Evolutionary conservation across 2,888 invertebrate species (phyloP).

Genomic region (Archaeoteleia sp.): DNA sequence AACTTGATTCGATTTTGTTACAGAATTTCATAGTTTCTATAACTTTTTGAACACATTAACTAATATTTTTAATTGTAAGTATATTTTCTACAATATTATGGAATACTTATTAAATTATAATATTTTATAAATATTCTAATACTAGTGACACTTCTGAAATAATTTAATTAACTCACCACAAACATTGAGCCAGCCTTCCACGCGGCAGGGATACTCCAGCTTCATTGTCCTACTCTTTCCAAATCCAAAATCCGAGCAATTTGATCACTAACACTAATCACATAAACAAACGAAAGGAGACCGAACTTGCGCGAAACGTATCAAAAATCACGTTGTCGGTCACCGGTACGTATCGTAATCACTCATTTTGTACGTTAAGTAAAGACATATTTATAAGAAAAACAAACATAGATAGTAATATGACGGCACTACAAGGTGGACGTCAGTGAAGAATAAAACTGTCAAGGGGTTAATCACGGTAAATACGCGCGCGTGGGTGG

Average conservation of each 20-base stretch:
- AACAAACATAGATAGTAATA: too few relatives aligned
- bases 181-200: conserved; percentile 79
- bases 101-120: too few relatives aligned
- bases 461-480: conserved; percentile 2
- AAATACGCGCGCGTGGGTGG: conserved; percentile 4
- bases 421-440: not conserved
- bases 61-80: too few relatives aligned
- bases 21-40: too few relatives aligned
- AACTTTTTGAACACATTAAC: too few relatives aligned
- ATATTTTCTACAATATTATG: too few relatives aligned
- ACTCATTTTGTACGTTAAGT: conserved; percentile 13
- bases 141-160: too few relatives aligned
- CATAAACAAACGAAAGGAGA: conserved; percentile 21
- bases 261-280: conserved; percentile 33
- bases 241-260: conserved; percentile 28
- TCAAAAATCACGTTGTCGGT: conserved; percentile 23
- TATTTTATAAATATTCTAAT: too few relatives aligned
- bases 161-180: conserved; percentile 75
- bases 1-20: too few relatives aligned
- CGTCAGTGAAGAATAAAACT: conserved; percentile 5
- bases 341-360: conserved; percentile 6
- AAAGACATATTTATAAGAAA: not conserved
- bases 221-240: conserved; percentile 61
- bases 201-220: conserved; percentile 77
- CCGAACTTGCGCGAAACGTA: conserved; percentile 10